Base-by-base conservation (phyloP, 2,888 invertebrate genomes). In the Diarsia rubi region DNA sequence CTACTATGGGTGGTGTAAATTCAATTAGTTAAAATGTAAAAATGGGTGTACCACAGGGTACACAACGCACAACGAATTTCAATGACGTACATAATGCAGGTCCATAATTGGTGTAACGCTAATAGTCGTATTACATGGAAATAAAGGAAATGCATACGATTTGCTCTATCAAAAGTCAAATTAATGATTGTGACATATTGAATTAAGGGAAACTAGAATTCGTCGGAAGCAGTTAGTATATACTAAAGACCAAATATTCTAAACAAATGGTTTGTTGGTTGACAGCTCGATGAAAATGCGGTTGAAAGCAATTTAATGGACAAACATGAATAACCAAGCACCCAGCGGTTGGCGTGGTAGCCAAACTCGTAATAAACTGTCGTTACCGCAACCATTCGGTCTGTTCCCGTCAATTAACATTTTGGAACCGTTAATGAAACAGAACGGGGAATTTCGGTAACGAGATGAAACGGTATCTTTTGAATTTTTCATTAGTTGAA, bases 381-480 rank as follows among this genome's bases (percentile, higher is more conserved):
- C 63, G 78, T 62, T 42, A 37, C 31, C 16, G 47, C 21, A 63
- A 37, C 59, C 59, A 54, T 27, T 49, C 27, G 12, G 21, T 16
- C 44, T 27, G 59, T 60, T 70, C 52, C 2, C n/a, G 69, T 47
- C 77, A 63, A 69, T 81, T 73, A 81, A 64, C 47, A 47, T 70
- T 68, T 64, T 31, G 47, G 65, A 68, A 62, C 62, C 21, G 31
- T 12, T 78, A 68, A 65, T 81, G 24, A 70, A 81, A 60, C 44
- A 19, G 60, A 27, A 11, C 21, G 1, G 1, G 8, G 62, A 45
- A 42, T 74, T 62, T 19, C 11, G 27, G 45, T 49, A 65, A 47
- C 74, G 63, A 42, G 27, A 57, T 24, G 21, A 21, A 63, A 9
- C 0, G 11, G 16, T 59, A 21, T 12, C 3, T 8, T 57, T 60